Evolutionary conservation across 2,888 invertebrate genomes (phyloP), one percentile per base, ranked within the genome.

Genomic region (Girardia tigrina): DNA sequence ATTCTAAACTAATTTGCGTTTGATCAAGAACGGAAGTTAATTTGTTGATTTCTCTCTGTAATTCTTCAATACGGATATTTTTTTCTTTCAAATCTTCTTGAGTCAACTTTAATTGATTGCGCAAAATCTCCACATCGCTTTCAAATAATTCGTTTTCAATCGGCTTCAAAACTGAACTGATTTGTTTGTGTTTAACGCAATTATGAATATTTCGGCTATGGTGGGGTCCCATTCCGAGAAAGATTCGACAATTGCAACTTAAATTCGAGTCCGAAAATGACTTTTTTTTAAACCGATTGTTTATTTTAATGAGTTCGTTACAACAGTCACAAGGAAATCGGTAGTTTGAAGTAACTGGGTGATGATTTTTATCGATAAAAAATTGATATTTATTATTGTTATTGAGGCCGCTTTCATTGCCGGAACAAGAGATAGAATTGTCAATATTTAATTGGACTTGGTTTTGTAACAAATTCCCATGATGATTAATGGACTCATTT

Each of bases 21-120:
- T 56, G 56, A 56, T 56, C 56, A 56, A 56, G 56, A 8, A 56
- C 56, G 6, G 56, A 56, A 8, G 56, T 56, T 56, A 56, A 56
- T 56, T 56, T 56, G 23, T 56, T 56, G 23, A 56, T 56, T 56
- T 56, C 56, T 56, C 56, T 56, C 23, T 56, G 56, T 56, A 56
- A n/a, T 56, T 56, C 56, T 16, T 56, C 56, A 56, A 56, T 56
- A 12, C 56, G 56, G n/a, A 56, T 4, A 56, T 56, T 56, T 56
- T 56, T 56, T n/a, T 56, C 56, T 20, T 56, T 56, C 23, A 56
- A 56, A 20, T 56, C 56, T 16, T 56, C 56, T 56, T 56, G 56
- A 56, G 56, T 56, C n/a, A 56, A 56, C n/a, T 56, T 56, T 56
- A 56, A 56, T 56, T 56, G 56, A n/a, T 56, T 56, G n/a, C 56